phyloP scores from a whole-genome alignment of 1,140 invertebrate genomes.

The Diachasma alloeum region DNA sequence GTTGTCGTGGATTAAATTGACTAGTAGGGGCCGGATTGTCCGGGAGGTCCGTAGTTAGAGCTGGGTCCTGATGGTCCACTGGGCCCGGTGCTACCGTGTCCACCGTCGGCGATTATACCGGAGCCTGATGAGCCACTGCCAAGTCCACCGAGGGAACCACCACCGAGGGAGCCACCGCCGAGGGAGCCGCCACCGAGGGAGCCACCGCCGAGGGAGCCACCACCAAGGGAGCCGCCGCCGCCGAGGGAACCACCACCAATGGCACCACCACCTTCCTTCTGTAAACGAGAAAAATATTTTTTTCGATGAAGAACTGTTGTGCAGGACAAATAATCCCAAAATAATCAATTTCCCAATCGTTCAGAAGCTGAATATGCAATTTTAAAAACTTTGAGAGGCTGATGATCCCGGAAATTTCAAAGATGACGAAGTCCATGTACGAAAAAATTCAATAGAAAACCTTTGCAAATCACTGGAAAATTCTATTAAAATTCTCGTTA shows the following conservation, averaged over 20 bases:
- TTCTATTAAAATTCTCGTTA: too few species aligned
- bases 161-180: slow-evolving; percentile 54
- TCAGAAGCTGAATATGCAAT: too few species aligned
- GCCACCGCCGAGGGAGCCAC: slow-evolving; percentile 49
- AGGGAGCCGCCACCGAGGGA: slow-evolving; percentile 52
- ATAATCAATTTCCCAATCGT: too few species aligned
- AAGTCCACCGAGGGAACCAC: slow-evolving; percentile 45
- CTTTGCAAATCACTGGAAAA: too few species aligned
- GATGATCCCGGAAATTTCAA: too few species aligned
- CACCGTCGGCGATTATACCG: slow-evolving; percentile 47
- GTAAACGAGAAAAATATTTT: slow-evolving; percentile 30
- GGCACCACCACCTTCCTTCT: slow-evolving; percentile 60
- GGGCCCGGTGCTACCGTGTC: slow-evolving; percentile 52
- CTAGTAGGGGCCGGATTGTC: slow-evolving; percentile 65
- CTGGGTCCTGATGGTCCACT: slow-evolving; percentile 63
- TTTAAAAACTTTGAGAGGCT: too few species aligned
- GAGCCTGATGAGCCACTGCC: slow-evolving; percentile 44
- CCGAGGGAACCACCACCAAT: slow-evolving; percentile 50
- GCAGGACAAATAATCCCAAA: too few species aligned
- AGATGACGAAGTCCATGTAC: too few species aligned
- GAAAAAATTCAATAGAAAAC: too few species aligned
- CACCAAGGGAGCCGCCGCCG: slow-evolving; percentile 48
- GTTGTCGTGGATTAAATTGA: slow-evolving; percentile 48
- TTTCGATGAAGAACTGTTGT: slow-evolving; percentile 7
- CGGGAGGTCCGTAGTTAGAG: slow-evolving; percentile 72